Base-by-base conservation (phyloP, 2,888 invertebrate species). In the Ecliptopera silaceata region DNA sequence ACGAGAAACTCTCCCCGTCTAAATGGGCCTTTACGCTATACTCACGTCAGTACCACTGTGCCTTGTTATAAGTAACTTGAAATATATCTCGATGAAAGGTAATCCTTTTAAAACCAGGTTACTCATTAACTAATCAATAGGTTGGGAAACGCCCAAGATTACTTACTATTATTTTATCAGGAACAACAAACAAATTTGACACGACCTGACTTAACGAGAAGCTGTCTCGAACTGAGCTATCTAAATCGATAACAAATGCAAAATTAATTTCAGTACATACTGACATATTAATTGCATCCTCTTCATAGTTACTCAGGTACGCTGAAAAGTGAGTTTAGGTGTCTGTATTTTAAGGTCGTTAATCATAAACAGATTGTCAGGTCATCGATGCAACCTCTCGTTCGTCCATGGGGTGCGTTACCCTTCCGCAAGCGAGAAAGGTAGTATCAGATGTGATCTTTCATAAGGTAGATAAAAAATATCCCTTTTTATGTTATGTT, bases 201-300 rank as follows among this genome's bases (percentile, higher is more conserved):
- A 29, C 36, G 39, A 31, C 44, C 38, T 38, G 4, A 6, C 31
- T 15, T 13, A 13, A 12, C 10, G 11, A 52, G 13, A 15, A 45
- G 38, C 18, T 3, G 45, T 31, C 11, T 2, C 31, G 3, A 3
- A 52, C 44, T 52, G 29, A 22, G 0, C n/a, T 4, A 1, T 8
- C 15, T 53, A 39, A 39, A 53, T 53, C 15, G 12, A 22, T 31
- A 20, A 20, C 6, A 32, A 32, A 13, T n/a, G 39, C 15, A 34
- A 12, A 13, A 22, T 20, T 12, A 20, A n/a, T 51, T 36, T 36
- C 36, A 52, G 31, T 29, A 32, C 41, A 31, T 32, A 53, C 53
- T 36, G 46, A 53, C 22, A 15, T 15, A 1, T 4, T 41, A 15
- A 32, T 46, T 53, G 53, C 53, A 53, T 53, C 53, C 43, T 41